These are phyloP conservation scores for Holacanthella duospinosa DNA, from an alignment of 2,888 invertebrate species.

Conservation along the genomic window DNA sequence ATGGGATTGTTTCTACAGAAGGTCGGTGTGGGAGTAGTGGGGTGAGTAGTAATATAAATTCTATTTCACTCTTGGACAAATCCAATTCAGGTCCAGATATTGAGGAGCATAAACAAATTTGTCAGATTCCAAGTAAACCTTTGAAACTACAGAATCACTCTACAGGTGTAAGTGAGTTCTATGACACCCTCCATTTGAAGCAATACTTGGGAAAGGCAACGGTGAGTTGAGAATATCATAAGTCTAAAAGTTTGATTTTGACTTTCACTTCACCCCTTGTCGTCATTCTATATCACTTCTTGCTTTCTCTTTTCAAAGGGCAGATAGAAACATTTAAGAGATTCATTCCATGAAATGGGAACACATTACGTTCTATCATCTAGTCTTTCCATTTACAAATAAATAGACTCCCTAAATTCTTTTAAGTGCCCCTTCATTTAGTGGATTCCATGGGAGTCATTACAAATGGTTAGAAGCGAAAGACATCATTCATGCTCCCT, in stretches of 20 bases:
- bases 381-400: not conserved
- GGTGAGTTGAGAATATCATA: too few species aligned
- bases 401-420: not conserved
- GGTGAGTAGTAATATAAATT: not conserved
- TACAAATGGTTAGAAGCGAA: not conserved
- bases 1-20: not conserved
- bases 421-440: not conserved
- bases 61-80: not conserved
- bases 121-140: slow-evolving; percentile 24
- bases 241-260: too few species aligned
- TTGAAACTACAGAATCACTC: slow-evolving; percentile 35
- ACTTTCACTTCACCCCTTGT: too few species aligned
- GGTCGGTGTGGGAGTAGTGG: not conserved
- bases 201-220: slow-evolving; percentile 5
- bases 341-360: too few species aligned
- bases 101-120: not conserved
- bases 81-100: too few species aligned
- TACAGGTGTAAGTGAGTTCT: slow-evolving; percentile 28
- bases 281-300: too few species aligned
- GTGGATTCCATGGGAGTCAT: not conserved
- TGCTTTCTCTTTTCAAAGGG: not conserved
- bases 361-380: not conserved
- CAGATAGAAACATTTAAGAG: too few species aligned
- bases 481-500: not conserved
- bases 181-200: slow-evolving; percentile 31